Conservation (phyloP, 1,140 invertebrate species). For the Coptotermes formosanus region DNA sequence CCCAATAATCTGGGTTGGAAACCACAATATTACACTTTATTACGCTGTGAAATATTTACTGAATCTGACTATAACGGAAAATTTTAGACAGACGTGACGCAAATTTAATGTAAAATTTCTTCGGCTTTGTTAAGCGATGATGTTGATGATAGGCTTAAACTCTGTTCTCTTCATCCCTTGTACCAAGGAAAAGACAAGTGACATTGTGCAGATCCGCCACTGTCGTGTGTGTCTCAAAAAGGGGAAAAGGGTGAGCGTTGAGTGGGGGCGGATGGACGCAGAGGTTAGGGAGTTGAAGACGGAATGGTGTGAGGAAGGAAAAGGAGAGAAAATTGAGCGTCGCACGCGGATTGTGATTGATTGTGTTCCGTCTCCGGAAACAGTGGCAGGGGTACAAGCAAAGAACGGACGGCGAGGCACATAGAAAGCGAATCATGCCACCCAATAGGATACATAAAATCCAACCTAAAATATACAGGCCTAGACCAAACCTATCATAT, state of each 20-base stretch:
- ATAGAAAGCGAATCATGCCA: neutral
- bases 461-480: neutral
- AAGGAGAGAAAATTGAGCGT: slow-evolving; percentile 20
- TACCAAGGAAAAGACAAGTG: neutral
- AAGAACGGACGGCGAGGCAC: neutral
- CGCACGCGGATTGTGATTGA: slow-evolving; percentile 3
- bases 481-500: neutral
- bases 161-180: neutral
- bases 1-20: too few relatives aligned
- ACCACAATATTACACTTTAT: too few relatives aligned
- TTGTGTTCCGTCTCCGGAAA: slow-evolving; percentile 17
- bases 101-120: too few relatives aligned
- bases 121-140: too few relatives aligned
- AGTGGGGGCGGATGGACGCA: slow-evolving; percentile 16
- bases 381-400: neutral
- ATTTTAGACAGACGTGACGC: too few relatives aligned
- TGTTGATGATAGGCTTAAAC: too few relatives aligned
- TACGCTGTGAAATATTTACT: too few relatives aligned
- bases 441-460: neutral
- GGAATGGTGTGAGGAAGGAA: slow-evolving; percentile 21
- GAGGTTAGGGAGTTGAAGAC: slow-evolving; percentile 20
- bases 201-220: neutral
- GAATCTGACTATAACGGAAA: too few relatives aligned
- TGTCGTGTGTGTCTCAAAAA: neutral
- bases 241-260: neutral